phyloP scores from a whole-genome alignment of 2,797 vertebrate species.

The Coregonus suidteri region DNA sequence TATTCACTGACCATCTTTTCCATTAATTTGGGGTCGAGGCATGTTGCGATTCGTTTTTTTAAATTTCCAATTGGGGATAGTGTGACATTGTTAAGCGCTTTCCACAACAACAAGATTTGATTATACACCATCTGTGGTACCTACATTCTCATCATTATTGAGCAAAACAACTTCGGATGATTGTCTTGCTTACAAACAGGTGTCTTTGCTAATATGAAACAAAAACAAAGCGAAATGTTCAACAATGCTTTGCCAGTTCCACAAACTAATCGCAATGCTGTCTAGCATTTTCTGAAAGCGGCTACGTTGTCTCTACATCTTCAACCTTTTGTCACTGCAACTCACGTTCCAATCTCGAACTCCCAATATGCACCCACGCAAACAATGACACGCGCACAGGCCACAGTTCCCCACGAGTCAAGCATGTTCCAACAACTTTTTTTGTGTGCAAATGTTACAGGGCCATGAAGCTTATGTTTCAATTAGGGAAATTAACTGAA shows the following conservation, averaged over 20 bases:
- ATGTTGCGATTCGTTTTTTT: no score
- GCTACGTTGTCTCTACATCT: conserved; percentile 71
- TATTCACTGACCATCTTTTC: no score
- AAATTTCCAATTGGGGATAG: no score
- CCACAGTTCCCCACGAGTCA: conserved; percentile 70
- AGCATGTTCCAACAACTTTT: conserved; percentile 68
- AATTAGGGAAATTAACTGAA: neutral
- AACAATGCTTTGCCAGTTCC: conserved; percentile 61
- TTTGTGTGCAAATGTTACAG: neutral
- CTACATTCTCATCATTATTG: no score
- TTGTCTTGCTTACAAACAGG: no score
- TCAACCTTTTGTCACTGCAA: conserved; percentile 72
- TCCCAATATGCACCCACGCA: conserved; percentile 37
- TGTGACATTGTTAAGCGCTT: no score
- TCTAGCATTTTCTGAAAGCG: conserved; percentile 78
- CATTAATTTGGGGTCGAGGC: no score
- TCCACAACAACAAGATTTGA: no score
- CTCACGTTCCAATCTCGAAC: conserved; percentile 68
- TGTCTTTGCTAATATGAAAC: no score
- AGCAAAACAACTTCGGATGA: no score
- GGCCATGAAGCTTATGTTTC: neutral
- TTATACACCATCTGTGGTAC: no score
- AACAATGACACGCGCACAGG: conserved; percentile 71
- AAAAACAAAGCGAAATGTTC: conserved; percentile 48
- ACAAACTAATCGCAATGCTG: conserved; percentile 60